A percentile compares a stretch with the other conserved stretches of the same genome.
Conservation (phyloP, 92 coral and sea anemone genomes). For the Zoanthus sociatus region DNA sequence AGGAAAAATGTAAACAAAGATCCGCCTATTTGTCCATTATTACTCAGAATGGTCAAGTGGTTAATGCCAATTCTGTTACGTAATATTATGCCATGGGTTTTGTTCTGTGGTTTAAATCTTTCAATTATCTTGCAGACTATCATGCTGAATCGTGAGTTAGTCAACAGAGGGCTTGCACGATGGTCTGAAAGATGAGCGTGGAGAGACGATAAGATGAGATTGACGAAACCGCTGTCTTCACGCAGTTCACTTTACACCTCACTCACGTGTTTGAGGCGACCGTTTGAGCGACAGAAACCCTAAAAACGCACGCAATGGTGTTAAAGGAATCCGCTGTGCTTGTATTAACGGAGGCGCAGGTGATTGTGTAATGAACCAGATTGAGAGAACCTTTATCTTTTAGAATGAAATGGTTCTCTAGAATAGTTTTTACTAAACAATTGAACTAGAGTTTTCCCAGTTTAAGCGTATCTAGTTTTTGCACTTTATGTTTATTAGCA, state of each 20-base stretch:
- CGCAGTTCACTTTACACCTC: conserved; percentile 3
- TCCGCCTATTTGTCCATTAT: too few relatives aligned
- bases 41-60: too few relatives aligned
- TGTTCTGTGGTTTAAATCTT: background rate
- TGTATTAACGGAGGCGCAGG: background rate
- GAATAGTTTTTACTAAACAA: background rate
- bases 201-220: background rate
- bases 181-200: conserved; percentile 87
- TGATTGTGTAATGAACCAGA: background rate
- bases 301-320: background rate
- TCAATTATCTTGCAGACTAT: conserved; percentile 68
- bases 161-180: conserved; percentile 87
- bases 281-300: background rate
- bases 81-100: too few relatives aligned
- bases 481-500: background rate
- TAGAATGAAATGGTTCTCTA: background rate
- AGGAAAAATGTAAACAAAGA: too few relatives aligned
- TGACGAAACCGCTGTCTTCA: background rate
- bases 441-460: background rate
- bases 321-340: background rate
- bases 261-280: background rate
- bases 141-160: conserved; percentile 90
- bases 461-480: background rate
- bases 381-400: background rate
- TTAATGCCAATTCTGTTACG: too few relatives aligned